Base-by-base conservation (phyloP, 2,797 vertebrate genomes). In the Sebastes oblongus region DNA sequence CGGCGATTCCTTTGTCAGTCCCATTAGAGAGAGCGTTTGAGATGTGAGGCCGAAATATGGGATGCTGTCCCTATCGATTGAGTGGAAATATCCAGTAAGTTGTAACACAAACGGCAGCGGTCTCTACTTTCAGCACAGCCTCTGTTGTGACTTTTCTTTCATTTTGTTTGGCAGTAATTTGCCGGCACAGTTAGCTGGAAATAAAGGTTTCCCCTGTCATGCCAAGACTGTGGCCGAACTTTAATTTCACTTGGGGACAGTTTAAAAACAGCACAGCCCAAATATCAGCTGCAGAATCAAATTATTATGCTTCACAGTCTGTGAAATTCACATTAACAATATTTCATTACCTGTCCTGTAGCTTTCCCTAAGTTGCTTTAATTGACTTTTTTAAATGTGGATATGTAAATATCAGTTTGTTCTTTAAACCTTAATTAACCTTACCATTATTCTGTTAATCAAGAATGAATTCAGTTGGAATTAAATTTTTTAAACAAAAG, bases 391-490 rank as follows among this genome's bases (percentile, higher is more conserved):
- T 82, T 36, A 77, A 75, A 80, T 81, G 14, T 64, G 50, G 14
- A 30, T 78, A 82, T 87, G 78, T 73, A 87, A 92, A 92, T 89
- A 83, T 55, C 64, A 73, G 66, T 71, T 81, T 78, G 66, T 80
- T 84, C 58, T 30, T 52, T 56, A 59, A 58, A 75, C 27, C 32
- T 82, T 84, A 83, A 87, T 91, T 88, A 90, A 89, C 83, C 72
- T 59, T 8, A 4, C 74, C 52, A 54, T 86, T 80, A 73, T 84
- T 84, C 76, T 30, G 24, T 66, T 70, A 55, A 76, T 27, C 54
- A 42, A 55, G 5, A 66, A 61, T 59, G 2, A 52, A 82, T 80
- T 72, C 8, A 78, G 30, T 52, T 56, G 56, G 30, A 84, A 69
- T 50, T 50, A 1, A 6, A 10, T 34, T 27, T 67, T 71, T 74